Evolutionary conservation across 2,797 vertebrate genomes (phyloP).

Genomic region (Sylvilagus floridanus): DNA sequence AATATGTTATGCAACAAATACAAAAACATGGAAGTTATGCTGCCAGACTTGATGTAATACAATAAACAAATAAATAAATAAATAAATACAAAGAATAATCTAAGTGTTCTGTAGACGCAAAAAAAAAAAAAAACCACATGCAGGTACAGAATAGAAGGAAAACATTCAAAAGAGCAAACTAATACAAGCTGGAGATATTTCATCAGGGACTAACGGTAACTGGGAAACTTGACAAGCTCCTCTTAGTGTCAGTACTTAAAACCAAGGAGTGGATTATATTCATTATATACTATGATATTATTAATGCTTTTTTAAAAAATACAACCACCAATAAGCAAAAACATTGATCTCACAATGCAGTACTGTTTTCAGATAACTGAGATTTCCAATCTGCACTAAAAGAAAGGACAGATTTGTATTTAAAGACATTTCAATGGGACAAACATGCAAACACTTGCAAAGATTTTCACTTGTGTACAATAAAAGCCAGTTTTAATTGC

Average conservation of each 20-base stretch:
- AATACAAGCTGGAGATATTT: background rate
- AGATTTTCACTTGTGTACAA: background rate
- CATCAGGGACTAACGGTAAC: too few species aligned
- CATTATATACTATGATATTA: background rate
- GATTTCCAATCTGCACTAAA: background rate
- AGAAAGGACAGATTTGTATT: background rate
- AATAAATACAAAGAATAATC: background rate
- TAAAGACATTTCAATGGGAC: background rate
- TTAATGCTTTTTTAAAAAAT: conserved; percentile 12
- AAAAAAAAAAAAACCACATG: background rate
- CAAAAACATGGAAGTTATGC: background rate
- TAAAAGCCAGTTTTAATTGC: conserved; percentile 1
- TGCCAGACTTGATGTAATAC: background rate
- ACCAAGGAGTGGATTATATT: background rate
- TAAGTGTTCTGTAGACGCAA: background rate
- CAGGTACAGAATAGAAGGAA: background rate
- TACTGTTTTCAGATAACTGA: background rate
- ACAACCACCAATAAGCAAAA: background rate
- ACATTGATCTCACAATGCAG: background rate
- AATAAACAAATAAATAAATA: background rate
- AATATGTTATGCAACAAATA: background rate
- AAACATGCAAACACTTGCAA: background rate
- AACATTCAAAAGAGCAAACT: background rate
- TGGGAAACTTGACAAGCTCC: background rate
- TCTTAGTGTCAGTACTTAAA: background rate